Evolutionary conservation across 1,140 invertebrate genomes (phyloP), one percentile per base, ranked within the genome.

Genomic region (Chlorops oryzae): DNA sequence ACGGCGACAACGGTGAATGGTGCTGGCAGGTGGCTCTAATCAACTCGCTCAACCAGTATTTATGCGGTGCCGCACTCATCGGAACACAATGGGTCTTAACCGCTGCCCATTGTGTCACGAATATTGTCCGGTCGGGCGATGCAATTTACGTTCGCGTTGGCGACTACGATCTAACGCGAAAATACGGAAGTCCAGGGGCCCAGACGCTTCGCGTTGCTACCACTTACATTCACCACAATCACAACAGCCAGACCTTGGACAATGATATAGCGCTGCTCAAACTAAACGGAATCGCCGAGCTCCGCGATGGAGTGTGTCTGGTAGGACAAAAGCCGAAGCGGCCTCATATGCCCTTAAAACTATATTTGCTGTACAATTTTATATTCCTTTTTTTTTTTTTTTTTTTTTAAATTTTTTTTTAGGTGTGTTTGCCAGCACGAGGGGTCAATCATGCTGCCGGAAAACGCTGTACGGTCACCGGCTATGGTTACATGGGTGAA

Each of bases 1-100:
- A 94, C 66, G 87, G 90, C 6, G 82, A 86, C 54, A 86, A 90
- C 22, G 90, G 88, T 6, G 91, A 94, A 74, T 94, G 90, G 90
- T 94, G 92, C 73, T 95, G 92, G 92, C 92, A 94, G 73, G 89
- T 92, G 25, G 93, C 92, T 1, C 78, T 97, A 37, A 90, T 96
- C 61, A 96, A 95, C 67, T 89, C 88, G 0, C 75, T 90, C 9
- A 94, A 96, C 73, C 91, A 95, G 70, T 95, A 96, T 72, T 78
- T 94, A n/a, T 98, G 94, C 70, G 93, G 94, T 3, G 94, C 92
- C 13, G 92, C 92, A 1, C 79, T 97, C 1, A 92, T 98, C 50
- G 92, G 89, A 44, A 92, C 88, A 1, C 87, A 92, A 66, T 96
- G 93, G 93, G 88, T 96, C 9, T 77, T 97, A 2, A 96, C 91